phyloP scores from a whole-genome alignment of 1,140 invertebrate genomes.

The Anoplolepis gracilipes region DNA sequence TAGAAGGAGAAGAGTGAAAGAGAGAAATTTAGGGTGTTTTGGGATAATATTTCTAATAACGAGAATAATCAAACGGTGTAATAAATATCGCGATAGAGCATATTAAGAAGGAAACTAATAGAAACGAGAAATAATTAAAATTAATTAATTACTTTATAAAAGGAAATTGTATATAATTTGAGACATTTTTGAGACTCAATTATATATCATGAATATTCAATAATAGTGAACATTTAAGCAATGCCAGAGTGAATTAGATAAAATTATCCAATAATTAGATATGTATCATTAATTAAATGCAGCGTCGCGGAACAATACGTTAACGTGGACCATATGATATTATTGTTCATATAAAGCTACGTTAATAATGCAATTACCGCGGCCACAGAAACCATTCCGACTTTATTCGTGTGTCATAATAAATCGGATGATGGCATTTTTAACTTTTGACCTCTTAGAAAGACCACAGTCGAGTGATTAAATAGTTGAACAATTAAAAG shows the following conservation, averaged over 20 bases:
- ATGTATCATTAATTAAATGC: constrained; percentile 27
- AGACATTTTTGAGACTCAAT: background rate
- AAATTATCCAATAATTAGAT: constrained; percentile 27
- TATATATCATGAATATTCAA: constrained; percentile 1
- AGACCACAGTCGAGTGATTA: constrained; percentile 5
- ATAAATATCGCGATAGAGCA: background rate
- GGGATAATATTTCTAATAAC: constrained; percentile 22
- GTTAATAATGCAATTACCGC: constrained; percentile 48
- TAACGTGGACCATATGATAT: constrained; percentile 6
- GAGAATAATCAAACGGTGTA: constrained; percentile 19
- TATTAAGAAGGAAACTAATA: background rate
- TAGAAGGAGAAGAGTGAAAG: background rate
- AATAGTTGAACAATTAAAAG: constrained; percentile 25
- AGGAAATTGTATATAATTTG: background rate
- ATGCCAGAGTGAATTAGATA: constrained; percentile 15
- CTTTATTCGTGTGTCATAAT: background rate
- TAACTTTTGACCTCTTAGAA: background rate
- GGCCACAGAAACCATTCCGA: background rate
- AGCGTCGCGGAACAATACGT: constrained; percentile 39
- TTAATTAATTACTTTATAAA: background rate
- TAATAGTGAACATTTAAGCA: constrained; percentile 7
- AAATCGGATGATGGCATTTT: constrained; percentile 23
- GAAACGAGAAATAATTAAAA: constrained; percentile 1
- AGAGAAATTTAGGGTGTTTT: background rate
- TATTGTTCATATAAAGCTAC: constrained; percentile 17